Evolutionary conservation across 1,140 invertebrate species (phyloP).

Genomic region (Dolichoris vasculosae): DNA sequence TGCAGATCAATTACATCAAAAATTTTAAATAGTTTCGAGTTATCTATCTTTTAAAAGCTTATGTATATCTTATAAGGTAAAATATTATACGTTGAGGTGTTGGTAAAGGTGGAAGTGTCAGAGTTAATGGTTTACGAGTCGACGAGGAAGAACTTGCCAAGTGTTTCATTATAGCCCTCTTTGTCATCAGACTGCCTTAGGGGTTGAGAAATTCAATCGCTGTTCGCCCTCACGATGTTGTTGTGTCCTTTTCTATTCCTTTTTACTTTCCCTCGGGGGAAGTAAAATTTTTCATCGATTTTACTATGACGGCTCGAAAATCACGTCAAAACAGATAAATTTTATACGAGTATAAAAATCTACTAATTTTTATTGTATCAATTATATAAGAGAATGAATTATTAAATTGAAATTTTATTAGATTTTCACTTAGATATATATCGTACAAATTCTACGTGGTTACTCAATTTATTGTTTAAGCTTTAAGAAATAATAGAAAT

Average conservation of each 20-base stretch:
- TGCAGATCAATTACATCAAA: background rate
- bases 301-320: constrained; percentile 10
- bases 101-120: constrained; percentile 58
- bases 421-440: too few species aligned
- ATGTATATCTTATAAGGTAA: constrained; percentile 7
- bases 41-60: background rate
- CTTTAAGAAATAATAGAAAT: too few species aligned
- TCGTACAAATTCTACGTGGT: too few species aligned
- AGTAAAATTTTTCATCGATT: constrained; percentile 42
- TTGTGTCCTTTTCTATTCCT: constrained; percentile 14
- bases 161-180: constrained; percentile 59
- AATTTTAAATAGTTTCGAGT: background rate
- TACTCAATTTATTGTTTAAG: too few species aligned
- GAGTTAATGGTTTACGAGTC: constrained; percentile 56
- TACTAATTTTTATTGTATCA: background rate
- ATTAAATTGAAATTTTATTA: background rate
- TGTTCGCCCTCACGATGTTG: constrained; percentile 39
- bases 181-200: constrained; percentile 58
- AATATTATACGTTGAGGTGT: background rate
- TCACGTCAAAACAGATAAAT: constrained; percentile 24
- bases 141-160: constrained; percentile 52
- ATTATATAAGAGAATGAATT: background rate
- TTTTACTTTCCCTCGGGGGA: constrained; percentile 11
- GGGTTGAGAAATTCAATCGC: constrained; percentile 58
- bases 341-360: constrained; percentile 15